Evolutionary conservation across 2,888 invertebrate genomes (phyloP), one percentile per base, ranked within the genome.

Genomic region (Leucophenga maculata): DNA sequence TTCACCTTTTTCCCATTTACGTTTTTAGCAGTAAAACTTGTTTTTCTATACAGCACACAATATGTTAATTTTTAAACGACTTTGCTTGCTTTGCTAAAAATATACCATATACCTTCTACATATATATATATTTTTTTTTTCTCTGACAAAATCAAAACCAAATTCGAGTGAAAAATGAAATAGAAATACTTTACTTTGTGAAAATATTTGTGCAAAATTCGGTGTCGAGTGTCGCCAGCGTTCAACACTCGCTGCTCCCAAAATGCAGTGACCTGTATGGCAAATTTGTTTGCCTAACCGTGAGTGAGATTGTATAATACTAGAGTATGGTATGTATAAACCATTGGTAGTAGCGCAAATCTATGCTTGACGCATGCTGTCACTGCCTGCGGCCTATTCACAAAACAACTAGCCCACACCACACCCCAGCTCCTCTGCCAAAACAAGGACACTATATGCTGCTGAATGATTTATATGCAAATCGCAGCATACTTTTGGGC

Each of bases 221-320:
- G 50, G n/a, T 50, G 50, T 50, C 50, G 50, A 16, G n/a, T 50
- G 16, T 72, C 55, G 72, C 50, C 46, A 64, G 44, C 32, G 18
- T 44, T 70, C n/a, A 50, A 50, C 13, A 50, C 16, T 26, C 20
- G 80, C 71, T 72, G 80, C 71, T 72, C 83, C 77, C 77, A 81
- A 80, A 77, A 83, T 74, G 77, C 83, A 81, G 76, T 80, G 79
- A 80, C 83, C 80, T 78, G 82, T 74, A 72, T 60, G 76, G 75
- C 78, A 75, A 82, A 83, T 83, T 80, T 83, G 83, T 83, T 80
- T 83, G 77, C 80, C 78, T 67, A 79, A 75, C 77, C 18, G 18
- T 50, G 50, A 16, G 50, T 50, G 50, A n/a, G 50, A 4, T 8
- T 6, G 39, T 39, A n/a, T n/a, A n/a, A n/a, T n/a, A n/a, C n/a